phyloP scores from a whole-genome alignment of 2,113 vertebrate species.

The Neodontobutis hainanensis region DNA sequence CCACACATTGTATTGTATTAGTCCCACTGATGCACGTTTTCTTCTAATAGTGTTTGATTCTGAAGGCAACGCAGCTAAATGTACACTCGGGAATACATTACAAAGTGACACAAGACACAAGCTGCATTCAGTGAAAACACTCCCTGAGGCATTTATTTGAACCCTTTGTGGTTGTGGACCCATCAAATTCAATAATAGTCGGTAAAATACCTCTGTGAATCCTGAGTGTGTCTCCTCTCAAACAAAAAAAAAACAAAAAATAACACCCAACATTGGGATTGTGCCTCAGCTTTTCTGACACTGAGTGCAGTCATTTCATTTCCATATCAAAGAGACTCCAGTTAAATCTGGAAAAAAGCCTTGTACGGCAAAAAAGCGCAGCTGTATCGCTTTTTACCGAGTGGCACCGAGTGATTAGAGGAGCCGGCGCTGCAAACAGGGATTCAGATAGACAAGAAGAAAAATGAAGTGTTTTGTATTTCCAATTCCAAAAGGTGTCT shows the following conservation, averaged over 20 bases:
- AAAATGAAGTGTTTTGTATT: constrained; percentile 37
- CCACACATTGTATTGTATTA: no score
- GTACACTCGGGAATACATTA: constrained; percentile 21
- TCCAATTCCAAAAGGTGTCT: constrained; percentile 37
- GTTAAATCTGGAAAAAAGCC: constrained; percentile 41
- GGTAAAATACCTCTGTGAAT: constrained; percentile 25
- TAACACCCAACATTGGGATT: constrained; percentile 28
- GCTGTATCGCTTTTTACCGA: constrained; percentile 19
- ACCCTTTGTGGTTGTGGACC: constrained; percentile 41
- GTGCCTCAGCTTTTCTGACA: constrained; percentile 47
- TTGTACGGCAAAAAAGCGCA: constrained; percentile 7
- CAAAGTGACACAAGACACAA: constrained; percentile 6
- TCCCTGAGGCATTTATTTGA: constrained; percentile 6
- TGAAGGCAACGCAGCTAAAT: constrained; percentile 19
- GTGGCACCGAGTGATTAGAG: constrained; percentile 45
- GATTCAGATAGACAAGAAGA: constrained; percentile 11
- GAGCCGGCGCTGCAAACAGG: constrained; percentile 5
- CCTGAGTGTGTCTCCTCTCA: constrained; percentile 27
- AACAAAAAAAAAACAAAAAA: constrained; percentile 2
- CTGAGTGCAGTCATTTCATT: constrained; percentile 57
- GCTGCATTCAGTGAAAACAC: background rate
- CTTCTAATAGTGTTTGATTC: background rate
- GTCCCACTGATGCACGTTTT: no score
- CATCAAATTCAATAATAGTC: constrained; percentile 46
- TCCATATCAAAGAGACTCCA: constrained; percentile 66